A percentile compares a stretch with the other conserved stretches of the same genome.
phyloP scores from a whole-genome alignment of 2,797 vertebrate genomes.

The Simalia tracyae region DNA sequence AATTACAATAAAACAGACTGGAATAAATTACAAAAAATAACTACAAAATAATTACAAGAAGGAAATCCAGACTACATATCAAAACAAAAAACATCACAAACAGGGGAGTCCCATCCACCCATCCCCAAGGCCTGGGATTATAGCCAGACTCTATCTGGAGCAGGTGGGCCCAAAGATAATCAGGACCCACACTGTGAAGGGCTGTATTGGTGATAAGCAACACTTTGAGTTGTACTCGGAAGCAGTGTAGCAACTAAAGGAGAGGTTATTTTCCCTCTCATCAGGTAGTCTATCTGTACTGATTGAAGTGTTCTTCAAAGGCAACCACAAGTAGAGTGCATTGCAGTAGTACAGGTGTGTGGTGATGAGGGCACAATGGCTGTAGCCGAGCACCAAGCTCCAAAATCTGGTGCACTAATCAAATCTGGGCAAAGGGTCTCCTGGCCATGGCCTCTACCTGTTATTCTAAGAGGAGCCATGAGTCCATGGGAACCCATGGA shows the following conservation, averaged over 20 bases:
- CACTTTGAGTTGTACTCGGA: neutral
- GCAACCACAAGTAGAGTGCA: neutral
- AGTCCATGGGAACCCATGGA: neutral
- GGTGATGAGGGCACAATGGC: neutral
- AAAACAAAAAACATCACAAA: neutral
- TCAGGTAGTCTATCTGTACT: neutral
- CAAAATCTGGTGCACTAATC: neutral
- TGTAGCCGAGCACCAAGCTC: neutral
- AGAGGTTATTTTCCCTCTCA: neutral
- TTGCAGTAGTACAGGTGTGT: neutral
- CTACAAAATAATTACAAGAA: neutral
- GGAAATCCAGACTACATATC: neutral
- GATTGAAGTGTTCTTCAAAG: neutral
- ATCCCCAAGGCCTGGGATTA: neutral
- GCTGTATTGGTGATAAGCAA: neutral
- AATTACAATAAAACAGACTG: neutral
- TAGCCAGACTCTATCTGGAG: neutral
- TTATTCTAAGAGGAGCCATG: neutral
- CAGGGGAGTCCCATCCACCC: neutral
- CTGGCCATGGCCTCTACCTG: neutral
- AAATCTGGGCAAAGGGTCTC: neutral
- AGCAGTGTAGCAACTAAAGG: neutral
- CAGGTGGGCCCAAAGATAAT: neutral
- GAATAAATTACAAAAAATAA: neutral
- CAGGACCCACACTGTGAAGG: neutral